A percentile compares a stretch with the other conserved stretches of the same genome.
Conservation (phyloP, 2,113 vertebrate species). For the Notechis scutatus region DNA sequence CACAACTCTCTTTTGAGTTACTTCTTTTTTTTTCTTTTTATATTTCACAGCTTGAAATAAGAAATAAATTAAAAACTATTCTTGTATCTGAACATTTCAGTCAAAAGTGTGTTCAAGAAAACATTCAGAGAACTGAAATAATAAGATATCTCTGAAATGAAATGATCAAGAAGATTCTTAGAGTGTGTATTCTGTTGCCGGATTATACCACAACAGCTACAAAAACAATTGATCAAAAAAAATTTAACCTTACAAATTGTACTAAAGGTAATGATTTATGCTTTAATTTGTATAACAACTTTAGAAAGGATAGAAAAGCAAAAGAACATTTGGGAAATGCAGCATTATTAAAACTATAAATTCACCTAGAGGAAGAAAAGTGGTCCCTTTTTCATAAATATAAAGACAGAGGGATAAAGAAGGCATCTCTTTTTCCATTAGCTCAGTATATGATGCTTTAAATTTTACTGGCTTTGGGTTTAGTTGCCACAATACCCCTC, state of each 20-base stretch:
- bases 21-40: not conserved
- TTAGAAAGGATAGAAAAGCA: constrained; percentile 53
- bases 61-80: not conserved
- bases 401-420: constrained; percentile 3
- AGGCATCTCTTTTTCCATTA: not conserved
- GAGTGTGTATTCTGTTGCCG: not conserved
- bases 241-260: constrained; percentile 52
- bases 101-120: not conserved
- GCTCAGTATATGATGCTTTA: constrained; percentile 28
- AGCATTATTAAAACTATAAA: constrained; percentile 72
- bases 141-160: not conserved
- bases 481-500: not conserved
- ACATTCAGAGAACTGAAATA: constrained; percentile 5
- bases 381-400: not conserved
- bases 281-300: constrained; percentile 67
- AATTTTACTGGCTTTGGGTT: constrained; percentile 4
- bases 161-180: not conserved
- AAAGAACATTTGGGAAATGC: constrained; percentile 40
- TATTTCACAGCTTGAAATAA: not conserved
- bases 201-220: constrained; percentile 8
- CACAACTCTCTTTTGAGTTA: not conserved
- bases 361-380: constrained; percentile 35
- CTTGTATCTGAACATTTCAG: not conserved
- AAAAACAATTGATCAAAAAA: constrained; percentile 45
- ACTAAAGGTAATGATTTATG: constrained; percentile 62